Evolutionary conservation across 2,113 vertebrate genomes (phyloP).

Genomic region (Solenodon paradoxus): DNA sequence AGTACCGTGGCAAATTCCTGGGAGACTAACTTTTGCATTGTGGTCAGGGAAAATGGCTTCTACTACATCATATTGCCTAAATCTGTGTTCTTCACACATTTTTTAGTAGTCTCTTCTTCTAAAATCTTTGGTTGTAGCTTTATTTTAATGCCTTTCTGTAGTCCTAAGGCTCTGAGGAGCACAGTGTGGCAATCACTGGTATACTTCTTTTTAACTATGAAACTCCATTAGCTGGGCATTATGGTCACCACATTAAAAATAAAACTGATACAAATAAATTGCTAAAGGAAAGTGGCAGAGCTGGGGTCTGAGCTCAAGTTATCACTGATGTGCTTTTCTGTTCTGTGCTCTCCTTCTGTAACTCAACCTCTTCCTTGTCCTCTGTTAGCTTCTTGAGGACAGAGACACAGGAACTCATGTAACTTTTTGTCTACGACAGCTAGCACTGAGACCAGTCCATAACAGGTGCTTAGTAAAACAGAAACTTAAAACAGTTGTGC

Average conservation of each 20-base stretch:
- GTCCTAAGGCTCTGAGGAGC: background rate
- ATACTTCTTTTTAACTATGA: background rate
- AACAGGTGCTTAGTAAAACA: background rate
- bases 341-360: background rate
- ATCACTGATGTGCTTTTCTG: background rate
- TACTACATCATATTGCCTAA: background rate
- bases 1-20: too few species aligned
- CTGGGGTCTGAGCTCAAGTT: background rate
- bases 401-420: background rate
- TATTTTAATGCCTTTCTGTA: background rate
- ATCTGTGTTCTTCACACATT: slow-evolving; percentile 5
- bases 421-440: background rate
- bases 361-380: background rate
- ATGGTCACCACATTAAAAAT: background rate
- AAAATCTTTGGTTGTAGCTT: background rate
- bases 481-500: background rate
- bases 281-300: background rate
- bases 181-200: background rate
- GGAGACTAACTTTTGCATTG: too few species aligned
- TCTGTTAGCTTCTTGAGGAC: background rate
- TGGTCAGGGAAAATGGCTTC: too few species aligned
- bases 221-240: background rate
- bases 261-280: background rate
- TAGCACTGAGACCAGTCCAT: background rate
- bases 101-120: background rate